Conservation (phyloP, 2,888 invertebrate genomes). For the Drosophila emarginata region DNA sequence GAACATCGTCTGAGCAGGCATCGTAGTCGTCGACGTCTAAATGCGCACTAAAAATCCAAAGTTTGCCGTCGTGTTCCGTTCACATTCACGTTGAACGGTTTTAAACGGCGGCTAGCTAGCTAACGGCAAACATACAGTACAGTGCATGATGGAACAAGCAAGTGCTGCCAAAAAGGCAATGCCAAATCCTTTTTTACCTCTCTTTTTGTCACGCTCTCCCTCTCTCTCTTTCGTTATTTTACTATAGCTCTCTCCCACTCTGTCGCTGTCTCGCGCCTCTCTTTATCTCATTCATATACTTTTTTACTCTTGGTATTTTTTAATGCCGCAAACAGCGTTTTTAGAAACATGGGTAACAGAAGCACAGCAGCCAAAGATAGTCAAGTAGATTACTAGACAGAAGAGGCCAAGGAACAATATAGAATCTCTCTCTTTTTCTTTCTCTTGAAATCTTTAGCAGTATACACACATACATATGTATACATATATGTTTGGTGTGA, state of each 20-base stretch:
- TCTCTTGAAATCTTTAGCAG: slow-evolving; percentile 10
- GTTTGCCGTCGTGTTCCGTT: slow-evolving; percentile 24
- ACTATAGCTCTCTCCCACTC: slow-evolving; percentile 19
- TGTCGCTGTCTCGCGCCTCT: slow-evolving; percentile 17
- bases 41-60: slow-evolving; percentile 75
- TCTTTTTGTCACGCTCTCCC: neutral
- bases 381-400: slow-evolving; percentile 8
- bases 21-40: slow-evolving; percentile 73
- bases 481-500: neutral
- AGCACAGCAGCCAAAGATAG: slow-evolving; percentile 59
- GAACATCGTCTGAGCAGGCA: slow-evolving; percentile 40
- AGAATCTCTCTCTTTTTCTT: slow-evolving; percentile 17
- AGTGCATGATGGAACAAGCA: too few relatives aligned
- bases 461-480: neutral
- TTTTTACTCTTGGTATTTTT: slow-evolving; percentile 3
- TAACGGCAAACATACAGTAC: too few relatives aligned
- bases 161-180: slow-evolving; percentile 47
- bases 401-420: neutral
- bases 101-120: slow-evolving; percentile 13
- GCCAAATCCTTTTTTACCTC: slow-evolving; percentile 14
- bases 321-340: slow-evolving; percentile 28
- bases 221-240: neutral
- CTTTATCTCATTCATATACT: neutral
- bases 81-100: neutral
- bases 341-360: slow-evolving; percentile 59